These are phyloP conservation scores for Zosterops borbonicus DNA, from an alignment of 2,113 vertebrate species.

Conservation along the genomic window DNA sequence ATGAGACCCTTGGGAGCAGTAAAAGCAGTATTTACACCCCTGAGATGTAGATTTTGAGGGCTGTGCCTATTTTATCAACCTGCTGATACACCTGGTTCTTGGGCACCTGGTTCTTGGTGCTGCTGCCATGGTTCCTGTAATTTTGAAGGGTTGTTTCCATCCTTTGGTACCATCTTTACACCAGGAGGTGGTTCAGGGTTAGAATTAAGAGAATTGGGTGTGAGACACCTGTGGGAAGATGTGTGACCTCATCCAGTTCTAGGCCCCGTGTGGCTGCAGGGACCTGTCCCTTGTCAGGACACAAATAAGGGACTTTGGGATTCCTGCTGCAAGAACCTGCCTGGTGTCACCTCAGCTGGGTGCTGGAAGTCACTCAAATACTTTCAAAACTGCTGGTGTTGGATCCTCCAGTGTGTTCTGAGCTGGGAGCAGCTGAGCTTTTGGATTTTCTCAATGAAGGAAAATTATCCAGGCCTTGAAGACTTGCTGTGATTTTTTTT, in stretches of 20 bases:
- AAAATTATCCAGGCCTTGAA: neutral
- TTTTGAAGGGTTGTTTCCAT: neutral
- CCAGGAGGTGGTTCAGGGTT: neutral
- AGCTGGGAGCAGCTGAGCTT: neutral
- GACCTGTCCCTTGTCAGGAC: neutral
- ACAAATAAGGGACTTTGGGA: neutral
- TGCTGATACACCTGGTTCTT: neutral
- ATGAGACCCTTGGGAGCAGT: neutral
- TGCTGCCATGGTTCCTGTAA: neutral
- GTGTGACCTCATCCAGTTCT: neutral
- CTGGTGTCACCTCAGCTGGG: fast-evolving
- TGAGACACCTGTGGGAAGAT: neutral
- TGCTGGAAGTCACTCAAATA: neutral
- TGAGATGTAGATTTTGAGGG: neutral
- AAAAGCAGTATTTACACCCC: neutral
- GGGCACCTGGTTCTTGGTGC: fast-evolving
- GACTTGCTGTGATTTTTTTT: neutral
- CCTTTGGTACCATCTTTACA: neutral
- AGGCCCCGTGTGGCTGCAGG: neutral
- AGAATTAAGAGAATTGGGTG: neutral
- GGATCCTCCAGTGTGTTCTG: fast-evolving
- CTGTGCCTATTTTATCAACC: neutral
- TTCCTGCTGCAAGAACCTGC: neutral
- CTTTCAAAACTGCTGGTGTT: neutral
- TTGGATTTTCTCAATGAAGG: neutral